These are phyloP conservation scores for Drosophila simulans DNA, from an alignment of 1,140 invertebrate species.

Conservation along the genomic window DNA sequence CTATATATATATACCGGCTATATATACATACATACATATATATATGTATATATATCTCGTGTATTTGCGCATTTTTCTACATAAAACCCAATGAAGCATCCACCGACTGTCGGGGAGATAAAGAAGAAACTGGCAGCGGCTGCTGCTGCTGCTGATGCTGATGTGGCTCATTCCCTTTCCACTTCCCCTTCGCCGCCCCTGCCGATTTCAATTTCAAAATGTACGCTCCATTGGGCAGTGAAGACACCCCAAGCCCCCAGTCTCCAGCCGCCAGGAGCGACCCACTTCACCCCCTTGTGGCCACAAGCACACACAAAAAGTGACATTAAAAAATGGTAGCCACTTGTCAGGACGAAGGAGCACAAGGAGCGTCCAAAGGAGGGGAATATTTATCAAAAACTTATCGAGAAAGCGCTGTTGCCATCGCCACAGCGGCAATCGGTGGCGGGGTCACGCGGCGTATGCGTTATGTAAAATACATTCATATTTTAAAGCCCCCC, in stretches of 20 bases:
- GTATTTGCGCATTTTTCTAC: conserved; percentile 59
- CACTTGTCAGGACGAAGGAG: conserved; percentile 61
- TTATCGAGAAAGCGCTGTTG: conserved; percentile 42
- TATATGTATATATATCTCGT: background rate
- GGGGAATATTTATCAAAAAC: conserved; percentile 55
- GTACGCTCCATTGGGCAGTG: conserved; percentile 76
- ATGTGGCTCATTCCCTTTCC: background rate
- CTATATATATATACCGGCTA: conserved; percentile 1
- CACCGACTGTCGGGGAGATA: conserved; percentile 66
- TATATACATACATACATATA: background rate
- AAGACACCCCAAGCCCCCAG: background rate
- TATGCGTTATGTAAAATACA: conserved; percentile 60
- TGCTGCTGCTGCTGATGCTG: conserved; percentile 31
- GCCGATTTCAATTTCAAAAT: conserved; percentile 81
- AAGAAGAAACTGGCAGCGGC: conserved; percentile 51
- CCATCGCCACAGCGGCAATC: conserved; percentile 1
- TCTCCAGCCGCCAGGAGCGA: no score
- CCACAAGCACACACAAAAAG: conserved; percentile 62
- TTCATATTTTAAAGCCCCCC: conserved; percentile 24
- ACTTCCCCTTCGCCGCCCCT: conserved; percentile 30
- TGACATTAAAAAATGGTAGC: conserved; percentile 80
- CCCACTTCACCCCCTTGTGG: background rate
- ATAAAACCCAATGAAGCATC: conserved; percentile 79
- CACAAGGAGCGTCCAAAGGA: background rate
- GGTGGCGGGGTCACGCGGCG: conserved; percentile 47